Base-by-base conservation (phyloP, 2,888 invertebrate species). In the Chorisops tibialis region DNA sequence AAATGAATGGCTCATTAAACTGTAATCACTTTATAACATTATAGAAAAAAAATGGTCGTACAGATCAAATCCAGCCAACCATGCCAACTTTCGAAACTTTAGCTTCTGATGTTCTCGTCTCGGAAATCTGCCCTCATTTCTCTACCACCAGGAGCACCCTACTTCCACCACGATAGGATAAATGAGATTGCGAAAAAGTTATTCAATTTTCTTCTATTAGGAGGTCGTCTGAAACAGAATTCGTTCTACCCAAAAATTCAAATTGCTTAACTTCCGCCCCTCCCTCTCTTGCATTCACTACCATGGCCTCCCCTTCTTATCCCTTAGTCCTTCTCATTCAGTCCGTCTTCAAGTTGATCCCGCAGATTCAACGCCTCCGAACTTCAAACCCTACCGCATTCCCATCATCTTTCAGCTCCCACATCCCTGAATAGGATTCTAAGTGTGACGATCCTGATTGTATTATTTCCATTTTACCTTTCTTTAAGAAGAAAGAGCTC, bases 101-200 rank as follows among this genome's bases (percentile, higher is more conserved):
- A 2, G 30, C 30, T 30, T 30, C 30, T 30, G 30, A 30, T 30
- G 30, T 30, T 30, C 30, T 30, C 30, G 5, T 24, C 30, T 9
- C n/a, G 19, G 18, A n/a, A 18, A 50, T 35, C 22, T 30, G 16
- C 12, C 18, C 18, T 12, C 50, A 9, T 16, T 2, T 16, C 35
- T 16, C 24, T 50, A 30, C 24, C 14, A 19, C 21, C n/a, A 4
- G 35, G 18, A 18, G 16, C 16, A 11, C 35, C 30, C 50, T 7
- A n/a, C 7, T 16, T 16, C 35, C 14, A 50, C 35, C 50, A 16
- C 52, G 21, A 52, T n/a, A 39, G 52, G 39, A 52, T 52, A 52
- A 52, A 52, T 52, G 52, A 52, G 52, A 52, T 52, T 52, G 52
- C 52, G 43, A 56, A 56, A 56, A 56, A 56, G 54, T 56, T 56